Evolutionary conservation across 2,888 invertebrate genomes (phyloP).

Genomic region (Eupeodes latifasciatus): DNA sequence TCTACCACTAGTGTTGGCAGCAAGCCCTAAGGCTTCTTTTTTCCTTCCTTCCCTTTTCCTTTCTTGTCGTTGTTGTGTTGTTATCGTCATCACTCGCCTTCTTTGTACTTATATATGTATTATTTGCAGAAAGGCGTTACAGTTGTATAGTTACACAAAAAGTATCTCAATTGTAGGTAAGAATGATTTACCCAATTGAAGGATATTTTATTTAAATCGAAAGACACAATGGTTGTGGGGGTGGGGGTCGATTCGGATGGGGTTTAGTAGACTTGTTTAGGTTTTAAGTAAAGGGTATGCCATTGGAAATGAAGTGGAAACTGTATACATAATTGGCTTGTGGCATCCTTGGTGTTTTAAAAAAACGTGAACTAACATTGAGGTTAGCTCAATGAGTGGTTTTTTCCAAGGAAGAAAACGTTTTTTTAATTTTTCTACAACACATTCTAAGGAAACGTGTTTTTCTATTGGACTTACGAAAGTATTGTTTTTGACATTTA

Average conservation of each 20-base stretch:
- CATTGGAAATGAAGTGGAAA: slow-evolving; percentile 46
- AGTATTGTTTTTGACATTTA: slow-evolving; percentile 4
- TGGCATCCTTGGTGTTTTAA: slow-evolving; percentile 33
- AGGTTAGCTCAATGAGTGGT: background rate
- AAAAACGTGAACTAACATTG: slow-evolving; percentile 2
- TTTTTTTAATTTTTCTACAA: background rate
- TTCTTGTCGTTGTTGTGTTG: background rate
- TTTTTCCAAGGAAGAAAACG: too few species aligned
- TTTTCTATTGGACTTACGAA: background rate
- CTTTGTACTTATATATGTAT: background rate
- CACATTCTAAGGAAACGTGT: background rate
- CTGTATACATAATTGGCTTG: slow-evolving; percentile 26
- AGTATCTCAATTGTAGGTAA: slow-evolving; percentile 40
- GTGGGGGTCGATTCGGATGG: too few species aligned
- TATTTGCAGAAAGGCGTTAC: slow-evolving; percentile 34
- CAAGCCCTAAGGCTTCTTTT: slow-evolving; percentile 20
- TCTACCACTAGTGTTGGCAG: slow-evolving; percentile 3
- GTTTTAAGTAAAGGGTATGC: background rate
- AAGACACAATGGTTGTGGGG: background rate
- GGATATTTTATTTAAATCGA: slow-evolving; percentile 49
- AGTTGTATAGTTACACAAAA: slow-evolving; percentile 19
- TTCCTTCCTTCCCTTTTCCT: too few species aligned
- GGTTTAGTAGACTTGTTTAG: too few species aligned
- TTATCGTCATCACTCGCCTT: background rate
- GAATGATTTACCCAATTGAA: slow-evolving; percentile 52